Evolutionary conservation across 2,888 invertebrate genomes (phyloP), one percentile per base, ranked within the genome.

Genomic region (Epistrophe eligans): DNA sequence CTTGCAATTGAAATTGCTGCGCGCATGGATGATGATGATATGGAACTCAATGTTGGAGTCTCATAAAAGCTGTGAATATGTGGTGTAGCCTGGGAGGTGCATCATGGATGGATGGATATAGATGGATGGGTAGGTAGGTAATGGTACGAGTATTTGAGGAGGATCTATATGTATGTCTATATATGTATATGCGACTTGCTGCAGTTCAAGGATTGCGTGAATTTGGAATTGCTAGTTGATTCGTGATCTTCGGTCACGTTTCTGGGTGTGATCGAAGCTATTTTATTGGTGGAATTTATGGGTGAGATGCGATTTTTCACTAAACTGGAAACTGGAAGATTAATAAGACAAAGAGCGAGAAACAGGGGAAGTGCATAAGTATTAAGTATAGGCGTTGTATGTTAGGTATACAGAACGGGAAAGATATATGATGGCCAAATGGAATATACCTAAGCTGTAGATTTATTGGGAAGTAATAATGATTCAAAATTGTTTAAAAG

Each of bases 191-290:
- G 52, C 57, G 81, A 76, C 74, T 45, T 24, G 24, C 28, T 64
- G 13, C 24, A 40, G 73, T 80, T 80, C 80, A 83, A 80, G 84
- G 80, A 88, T 66, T 81, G 74, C 76, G 72, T 64, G 62, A 70
- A 73, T 79, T 67, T 84, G 76, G 77, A 77, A 84, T 79, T 62
- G 84, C 32, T 52, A 28, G 72, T 58, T 84, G 77, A 82, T 89
- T 91, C 91, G 91, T 91, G 91, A 91, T 91, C 90, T 89, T 84
- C 88, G 89, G 90, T 91, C 91, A 91, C 91, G 91, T 91, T 91
- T 91, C 89, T 90, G 91, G 91, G 91, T 91, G 91, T 91, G 91
- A 91, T 91, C 91, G 90, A 89, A 90, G 90, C 91, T 90, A 90
- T 90, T 91, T 91, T 91, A 91, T 91, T 91, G 91, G 90, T 89